Base-by-base conservation (phyloP, 2,113 vertebrate genomes). In the Neolamprologus hecqui region DNA sequence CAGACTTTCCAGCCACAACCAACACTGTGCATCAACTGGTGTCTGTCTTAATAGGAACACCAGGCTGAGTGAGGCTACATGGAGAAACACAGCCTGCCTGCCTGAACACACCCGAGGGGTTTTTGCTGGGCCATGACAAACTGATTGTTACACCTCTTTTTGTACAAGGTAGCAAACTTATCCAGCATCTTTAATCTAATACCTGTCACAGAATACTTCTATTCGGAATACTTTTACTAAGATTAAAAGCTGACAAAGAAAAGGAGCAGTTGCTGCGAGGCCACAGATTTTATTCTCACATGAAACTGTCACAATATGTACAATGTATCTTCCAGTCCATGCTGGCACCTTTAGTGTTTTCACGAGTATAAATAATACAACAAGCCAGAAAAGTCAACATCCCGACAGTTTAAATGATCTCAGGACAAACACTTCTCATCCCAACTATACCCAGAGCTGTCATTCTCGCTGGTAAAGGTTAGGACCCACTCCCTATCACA, bases 21-120 rank as follows among this genome's bases (percentile, higher is more conserved):
- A 81, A 42, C 68, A 57, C 37, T 81, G 45, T 53, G 49, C 42
- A 90, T 83, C 51, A 35, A 82, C 83, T 81, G 8, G 73, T 79
- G 63, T 77, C 80, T 83, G 31, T 47, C 47, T 83, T 80, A 90
- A 92, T 82, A 86, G 84, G 54, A 88, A 90, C 60, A 65, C 60
- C 28, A 75, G 51, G 68, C 31, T 87, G 75, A 83, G 47, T 65
- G 60, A 79, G 51, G 55, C 81, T 63, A 79, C 81, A 47, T 81
- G 60, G 42, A 58, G 65, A 73, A 73, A 81, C 31, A 33, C 5
- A 47, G 40, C 28, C 23, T 54, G 58, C 28, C 23, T 47, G 58
- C 45, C 17, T 42, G 77, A 58, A 81, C 80, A 83, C 82, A 87
- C 23, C 51, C 7, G 6, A 31, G 57, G 35, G 14, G 51, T 70